phyloP scores from a whole-genome alignment of 2,797 vertebrate genomes.

The Rhinella marina region DNA sequence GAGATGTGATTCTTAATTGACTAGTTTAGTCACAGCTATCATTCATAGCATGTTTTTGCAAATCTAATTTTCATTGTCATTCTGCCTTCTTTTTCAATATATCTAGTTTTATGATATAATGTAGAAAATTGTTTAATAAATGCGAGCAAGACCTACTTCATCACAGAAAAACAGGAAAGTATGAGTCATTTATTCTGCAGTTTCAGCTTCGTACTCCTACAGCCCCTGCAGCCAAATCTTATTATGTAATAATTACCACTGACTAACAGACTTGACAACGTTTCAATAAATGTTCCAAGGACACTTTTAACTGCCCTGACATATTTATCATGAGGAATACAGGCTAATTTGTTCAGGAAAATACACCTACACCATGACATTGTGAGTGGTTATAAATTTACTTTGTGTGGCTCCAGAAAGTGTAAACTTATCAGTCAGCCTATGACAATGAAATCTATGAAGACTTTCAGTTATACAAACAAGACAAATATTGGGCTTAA shows the following conservation, averaged over 20 bases:
- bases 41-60: background rate
- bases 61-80: background rate
- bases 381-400: background rate
- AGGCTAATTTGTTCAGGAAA: background rate
- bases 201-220: background rate
- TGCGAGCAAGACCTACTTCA: background rate
- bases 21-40: background rate
- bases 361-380: conserved; percentile 3
- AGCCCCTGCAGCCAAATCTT: background rate
- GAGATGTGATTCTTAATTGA: background rate
- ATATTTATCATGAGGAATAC: background rate
- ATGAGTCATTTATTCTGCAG: background rate
- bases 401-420: background rate
- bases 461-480: background rate
- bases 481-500: background rate
- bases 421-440: background rate
- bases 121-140: background rate
- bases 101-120: background rate
- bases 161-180: background rate
- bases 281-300: background rate
- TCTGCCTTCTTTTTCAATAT: background rate
- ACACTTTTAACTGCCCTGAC: background rate
- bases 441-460: background rate
- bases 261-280: conserved; percentile 18
- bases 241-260: conserved; percentile 31